phyloP scores from a whole-genome alignment of 2,888 invertebrate genomes.

The Anoncus sp. region DNA sequence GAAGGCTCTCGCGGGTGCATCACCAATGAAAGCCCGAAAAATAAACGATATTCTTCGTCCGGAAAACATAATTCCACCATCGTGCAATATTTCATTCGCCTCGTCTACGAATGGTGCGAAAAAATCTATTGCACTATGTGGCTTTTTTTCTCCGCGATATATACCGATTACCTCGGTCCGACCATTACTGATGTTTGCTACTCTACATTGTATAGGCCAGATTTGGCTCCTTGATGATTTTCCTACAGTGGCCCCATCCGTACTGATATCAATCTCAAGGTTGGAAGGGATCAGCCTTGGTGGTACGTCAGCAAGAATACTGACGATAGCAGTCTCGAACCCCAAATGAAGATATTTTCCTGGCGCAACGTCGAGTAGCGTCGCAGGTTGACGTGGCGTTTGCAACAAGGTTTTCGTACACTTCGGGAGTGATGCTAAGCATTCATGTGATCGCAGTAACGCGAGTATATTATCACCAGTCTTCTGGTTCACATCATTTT shows the following conservation, averaged over 20 bases:
- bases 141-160: conserved; percentile 62
- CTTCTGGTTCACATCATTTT: background rate
- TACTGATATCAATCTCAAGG: conserved; percentile 54
- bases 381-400: background rate
- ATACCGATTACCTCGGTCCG: conserved; percentile 59
- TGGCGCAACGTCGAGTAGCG: conserved; percentile 2
- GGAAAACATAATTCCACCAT: conserved; percentile 46
- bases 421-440: background rate
- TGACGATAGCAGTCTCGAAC: background rate
- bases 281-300: conserved; percentile 20
- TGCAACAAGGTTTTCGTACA: too few species aligned
- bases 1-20: conserved; percentile 66
- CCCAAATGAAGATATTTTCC: conserved; percentile 2
- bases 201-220: conserved; percentile 63
- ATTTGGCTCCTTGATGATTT: conserved; percentile 49
- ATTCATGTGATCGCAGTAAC: background rate
- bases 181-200: conserved; percentile 38
- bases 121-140: conserved; percentile 57
- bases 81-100: conserved; percentile 33
- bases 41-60: conserved; percentile 35
- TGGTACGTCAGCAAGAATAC: background rate
- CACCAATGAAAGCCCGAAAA: conserved; percentile 60
- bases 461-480: background rate
- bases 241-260: conserved; percentile 48
- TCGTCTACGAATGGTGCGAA: conserved; percentile 58